Percentiles rank a stretch among this genome's conserved stretches.
These are phyloP conservation scores for Coranthus polyacanthus DNA, from an alignment of 2,797 vertebrate genomes.

Conservation along the genomic window DNA sequence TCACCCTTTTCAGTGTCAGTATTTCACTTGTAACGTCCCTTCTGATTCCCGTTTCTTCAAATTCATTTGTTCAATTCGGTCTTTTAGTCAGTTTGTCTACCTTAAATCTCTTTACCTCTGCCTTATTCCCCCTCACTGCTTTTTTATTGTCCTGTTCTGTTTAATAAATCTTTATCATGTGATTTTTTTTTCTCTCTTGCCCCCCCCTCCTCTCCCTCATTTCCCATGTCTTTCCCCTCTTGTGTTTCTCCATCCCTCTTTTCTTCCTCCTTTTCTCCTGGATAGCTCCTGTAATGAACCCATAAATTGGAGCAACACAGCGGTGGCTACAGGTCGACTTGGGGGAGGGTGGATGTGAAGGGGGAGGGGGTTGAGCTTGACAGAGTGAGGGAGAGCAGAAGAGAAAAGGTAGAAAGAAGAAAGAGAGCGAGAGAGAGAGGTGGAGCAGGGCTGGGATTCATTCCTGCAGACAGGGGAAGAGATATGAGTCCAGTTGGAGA, in stretches of 20 bases:
- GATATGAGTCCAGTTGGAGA: conserved; percentile 74
- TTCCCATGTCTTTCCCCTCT: conserved; percentile 57
- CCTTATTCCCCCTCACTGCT: conserved; percentile 51
- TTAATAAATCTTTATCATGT: conserved; percentile 70
- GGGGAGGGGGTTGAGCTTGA: conserved; percentile 29
- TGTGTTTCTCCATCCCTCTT: conserved; percentile 56
- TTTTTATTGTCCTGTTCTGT: conserved; percentile 57
- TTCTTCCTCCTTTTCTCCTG: conserved; percentile 47
- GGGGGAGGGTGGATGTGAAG: conserved; percentile 70
- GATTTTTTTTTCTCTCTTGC: conserved; percentile 12
- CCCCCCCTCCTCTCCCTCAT: conserved; percentile 39
- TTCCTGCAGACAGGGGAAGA: conserved; percentile 73
- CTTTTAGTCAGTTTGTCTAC: conserved; percentile 27
- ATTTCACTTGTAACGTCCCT: conserved; percentile 20
- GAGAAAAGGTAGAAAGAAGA: conserved; percentile 42
- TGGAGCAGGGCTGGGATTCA: conserved; percentile 54
- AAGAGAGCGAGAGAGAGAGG: conserved; percentile 10
- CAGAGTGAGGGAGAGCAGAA: conserved; percentile 31
- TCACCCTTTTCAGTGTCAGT: conserved; percentile 17
- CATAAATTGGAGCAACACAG: conserved; percentile 87
- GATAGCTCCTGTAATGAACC: conserved; percentile 87
- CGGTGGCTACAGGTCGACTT: conserved; percentile 84
- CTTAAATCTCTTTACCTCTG: conserved; percentile 29
- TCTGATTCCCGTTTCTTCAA: conserved; percentile 17
- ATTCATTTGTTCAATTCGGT: conserved; percentile 27